Evolutionary conservation across 2,797 vertebrate genomes (phyloP).

Genomic region (Tapirus indicus): DNA sequence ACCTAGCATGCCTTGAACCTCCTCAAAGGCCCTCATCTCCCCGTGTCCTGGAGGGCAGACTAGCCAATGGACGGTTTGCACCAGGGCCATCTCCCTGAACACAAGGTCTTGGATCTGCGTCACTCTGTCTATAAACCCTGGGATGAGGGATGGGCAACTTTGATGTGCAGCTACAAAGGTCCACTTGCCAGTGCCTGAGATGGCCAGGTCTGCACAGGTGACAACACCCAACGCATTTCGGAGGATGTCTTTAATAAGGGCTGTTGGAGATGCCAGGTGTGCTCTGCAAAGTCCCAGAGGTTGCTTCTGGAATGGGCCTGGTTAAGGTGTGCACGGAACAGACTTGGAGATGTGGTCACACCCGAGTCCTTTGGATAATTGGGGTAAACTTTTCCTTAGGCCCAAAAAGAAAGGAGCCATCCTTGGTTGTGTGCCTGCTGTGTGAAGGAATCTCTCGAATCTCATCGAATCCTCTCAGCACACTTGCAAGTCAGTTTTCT

Average conservation of each 20-base stretch:
- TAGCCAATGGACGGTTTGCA: neutral
- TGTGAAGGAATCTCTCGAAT: neutral
- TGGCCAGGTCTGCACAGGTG: neutral
- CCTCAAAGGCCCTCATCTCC: neutral
- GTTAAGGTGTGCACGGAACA: neutral
- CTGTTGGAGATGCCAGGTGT: neutral
- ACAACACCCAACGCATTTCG: neutral
- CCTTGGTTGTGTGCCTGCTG: neutral
- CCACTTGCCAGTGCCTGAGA: neutral
- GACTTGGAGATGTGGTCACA: neutral
- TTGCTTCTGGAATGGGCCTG: neutral
- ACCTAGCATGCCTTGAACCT: neutral
- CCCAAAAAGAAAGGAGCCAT: neutral
- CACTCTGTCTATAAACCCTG: neutral
- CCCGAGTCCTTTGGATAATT: neutral
- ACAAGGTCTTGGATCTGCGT: neutral
- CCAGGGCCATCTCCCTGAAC: neutral
- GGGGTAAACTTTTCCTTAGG: neutral
- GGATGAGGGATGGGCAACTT: neutral
- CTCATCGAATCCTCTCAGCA: neutral
- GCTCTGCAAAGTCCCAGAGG: neutral
- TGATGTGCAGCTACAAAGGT: conserved; percentile 48
- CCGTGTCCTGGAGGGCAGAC: neutral
- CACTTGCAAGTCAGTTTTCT: neutral
- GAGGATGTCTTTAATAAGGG: conserved; percentile 2